Base-by-base conservation (phyloP, 1,140 invertebrate genomes). In the Pseudobourletiella spinata region DNA sequence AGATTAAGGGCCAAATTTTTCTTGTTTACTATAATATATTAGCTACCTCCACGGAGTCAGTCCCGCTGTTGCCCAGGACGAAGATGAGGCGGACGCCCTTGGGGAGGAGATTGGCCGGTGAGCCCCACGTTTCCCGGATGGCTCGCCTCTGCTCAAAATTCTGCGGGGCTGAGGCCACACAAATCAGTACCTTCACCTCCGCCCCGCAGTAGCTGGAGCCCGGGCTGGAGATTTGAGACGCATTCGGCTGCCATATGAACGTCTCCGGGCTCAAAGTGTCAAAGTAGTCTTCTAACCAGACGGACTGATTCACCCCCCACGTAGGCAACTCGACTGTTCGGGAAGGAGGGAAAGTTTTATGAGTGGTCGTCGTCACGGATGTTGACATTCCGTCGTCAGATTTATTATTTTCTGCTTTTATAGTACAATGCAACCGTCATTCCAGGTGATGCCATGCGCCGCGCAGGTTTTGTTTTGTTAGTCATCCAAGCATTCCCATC, bases 61-160 rank as follows among this genome's bases (percentile, higher is more conserved):
- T 66, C n/a, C 39, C 58, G 59, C 58, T 62, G 3, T 54, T 43
- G 24, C 67, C 67, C 22, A 69, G 51, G 28, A 69, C 57, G 25
- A 69, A 69, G 18, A 52, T 43, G 8, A 69, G 24, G 66, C 46
- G 44, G 63, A 70, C 60, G 63, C 62, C 68, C 55, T 73, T 72
- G 71, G 71, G 72, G 67, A 75, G 72, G 61, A 86, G 71, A 67
- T 81, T 80, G 48, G 75, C 79, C 61, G 82, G 79, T 62, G 80
- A 83, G 0, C 83, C 89, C 89, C 89, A 93, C 1, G 88, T 90
- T 68, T 87, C 82, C 67, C 89, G 77, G 61, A 92, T 90, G 14
- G 85, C 85, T 46, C 74, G 71, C 26, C 88, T 76, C 44, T 79
- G 22, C 26, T 51, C 30, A 22, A 58, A 57, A 25, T 70, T 65